phyloP scores from a whole-genome alignment of 2,113 vertebrate genomes.

The Alces alces region DNA sequence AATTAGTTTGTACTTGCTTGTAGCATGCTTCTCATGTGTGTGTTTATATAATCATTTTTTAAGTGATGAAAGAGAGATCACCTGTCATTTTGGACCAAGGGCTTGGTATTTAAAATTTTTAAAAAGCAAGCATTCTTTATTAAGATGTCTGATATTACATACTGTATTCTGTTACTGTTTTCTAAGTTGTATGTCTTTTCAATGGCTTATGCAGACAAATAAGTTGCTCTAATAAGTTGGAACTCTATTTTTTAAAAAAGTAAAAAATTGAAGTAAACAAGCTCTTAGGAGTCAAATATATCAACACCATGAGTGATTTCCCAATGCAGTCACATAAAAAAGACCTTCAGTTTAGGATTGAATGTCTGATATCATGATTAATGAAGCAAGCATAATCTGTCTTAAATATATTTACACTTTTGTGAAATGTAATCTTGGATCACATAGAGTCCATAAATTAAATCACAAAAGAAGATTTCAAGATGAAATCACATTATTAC shows the following conservation, averaged over 20 bases:
- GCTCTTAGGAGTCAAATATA: neutral
- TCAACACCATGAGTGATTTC: neutral
- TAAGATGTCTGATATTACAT: neutral
- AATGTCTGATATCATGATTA: constrained; percentile 46
- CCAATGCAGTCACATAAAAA: constrained; percentile 8
- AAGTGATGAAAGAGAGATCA: neutral
- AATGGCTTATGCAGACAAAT: neutral
- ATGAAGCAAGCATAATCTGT: constrained; percentile 50
- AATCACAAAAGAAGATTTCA: constrained; percentile 62
- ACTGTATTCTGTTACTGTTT: neutral
- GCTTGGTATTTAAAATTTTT: neutral
- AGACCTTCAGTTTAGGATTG: neutral
- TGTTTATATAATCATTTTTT: neutral
- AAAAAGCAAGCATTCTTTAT: neutral
- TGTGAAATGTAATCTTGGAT: constrained; percentile 70
- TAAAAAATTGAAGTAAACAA: constrained; percentile 18
- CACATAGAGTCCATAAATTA: constrained; percentile 63
- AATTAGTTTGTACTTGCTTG: constrained; percentile 8
- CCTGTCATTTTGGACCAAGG: neutral
- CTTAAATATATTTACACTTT: constrained; percentile 68
- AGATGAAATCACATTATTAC: constrained; percentile 71
- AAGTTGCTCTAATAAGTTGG: neutral
- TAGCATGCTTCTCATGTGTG: neutral
- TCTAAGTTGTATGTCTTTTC: neutral
- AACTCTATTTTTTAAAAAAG: neutral